A percentile compares a stretch with the other conserved stretches of the same genome.
phyloP scores from a whole-genome alignment of 30 jellyfish, hydroid and myxozoan genomes.

The Sanderia malayensis region DNA sequence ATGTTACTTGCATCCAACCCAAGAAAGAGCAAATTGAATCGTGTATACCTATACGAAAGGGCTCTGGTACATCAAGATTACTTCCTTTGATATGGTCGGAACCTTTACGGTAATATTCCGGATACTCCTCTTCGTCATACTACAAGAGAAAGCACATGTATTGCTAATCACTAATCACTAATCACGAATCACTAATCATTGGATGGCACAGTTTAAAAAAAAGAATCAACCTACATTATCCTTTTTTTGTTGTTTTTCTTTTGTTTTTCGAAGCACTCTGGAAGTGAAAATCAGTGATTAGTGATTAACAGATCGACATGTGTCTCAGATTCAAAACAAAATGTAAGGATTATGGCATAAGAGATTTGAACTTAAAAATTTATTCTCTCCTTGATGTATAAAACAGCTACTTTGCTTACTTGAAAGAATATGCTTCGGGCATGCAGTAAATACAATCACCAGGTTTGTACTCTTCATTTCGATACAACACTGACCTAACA shows the following conservation, averaged over 20 bases:
- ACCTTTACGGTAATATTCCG: slow-evolving; percentile 81
- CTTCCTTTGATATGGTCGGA: slow-evolving; percentile 84
- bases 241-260: slow-evolving; percentile 25
- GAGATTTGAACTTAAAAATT: neutral
- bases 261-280: slow-evolving; percentile 48
- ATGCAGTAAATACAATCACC: slow-evolving; percentile 69
- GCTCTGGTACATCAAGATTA: slow-evolving; percentile 77
- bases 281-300: neutral
- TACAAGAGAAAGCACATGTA: too few relatives aligned
- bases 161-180: too few relatives aligned
- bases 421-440: slow-evolving; percentile 79
- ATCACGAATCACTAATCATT: too few relatives aligned
- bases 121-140: slow-evolving; percentile 84
- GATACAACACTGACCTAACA: slow-evolving; percentile 51
- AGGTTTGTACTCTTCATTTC: slow-evolving; percentile 43
- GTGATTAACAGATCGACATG: too few relatives aligned
- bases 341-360: too few relatives aligned
- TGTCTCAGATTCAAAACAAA: too few relatives aligned
- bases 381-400: neutral
- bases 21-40: too few relatives aligned
- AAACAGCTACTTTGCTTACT: slow-evolving; percentile 32
- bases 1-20: too few relatives aligned
- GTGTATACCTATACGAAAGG: slow-evolving; percentile 74
- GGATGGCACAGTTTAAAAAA: too few relatives aligned
- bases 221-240: slow-evolving; percentile 32